phyloP scores from a whole-genome alignment of 2,113 vertebrate genomes.

The Tupaia tana region DNA sequence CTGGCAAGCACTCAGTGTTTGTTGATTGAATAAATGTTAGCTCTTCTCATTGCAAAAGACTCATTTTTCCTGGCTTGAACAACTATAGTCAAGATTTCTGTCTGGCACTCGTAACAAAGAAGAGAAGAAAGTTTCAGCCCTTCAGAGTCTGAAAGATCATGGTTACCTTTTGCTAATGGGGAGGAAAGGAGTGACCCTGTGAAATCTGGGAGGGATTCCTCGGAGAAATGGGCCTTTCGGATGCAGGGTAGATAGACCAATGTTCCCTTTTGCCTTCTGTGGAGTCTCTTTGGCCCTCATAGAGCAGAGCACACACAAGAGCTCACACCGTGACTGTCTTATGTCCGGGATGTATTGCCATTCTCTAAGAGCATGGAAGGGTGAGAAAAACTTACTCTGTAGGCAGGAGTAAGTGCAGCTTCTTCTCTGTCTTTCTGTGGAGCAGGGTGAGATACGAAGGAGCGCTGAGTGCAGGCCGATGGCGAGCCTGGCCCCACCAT shows the following conservation, averaged over 20 bases:
- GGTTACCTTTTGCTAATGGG: not conserved
- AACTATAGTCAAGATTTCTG: not conserved
- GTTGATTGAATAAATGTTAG: conserved; percentile 56
- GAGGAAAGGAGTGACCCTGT: not conserved
- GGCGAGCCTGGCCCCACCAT: not conserved
- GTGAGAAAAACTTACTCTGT: not conserved
- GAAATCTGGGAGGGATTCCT: not conserved
- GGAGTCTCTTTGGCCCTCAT: not conserved
- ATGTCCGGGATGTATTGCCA: not conserved
- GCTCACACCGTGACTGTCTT: not conserved
- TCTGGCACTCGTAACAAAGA: not conserved
- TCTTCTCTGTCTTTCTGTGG: not conserved
- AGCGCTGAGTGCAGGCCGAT: not conserved
- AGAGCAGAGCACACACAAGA: not conserved
- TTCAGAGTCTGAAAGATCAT: not conserved
- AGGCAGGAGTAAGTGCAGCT: not conserved
- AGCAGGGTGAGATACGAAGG: not conserved
- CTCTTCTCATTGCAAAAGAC: conserved; percentile 8
- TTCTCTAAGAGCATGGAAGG: not conserved
- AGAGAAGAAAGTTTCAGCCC: not conserved
- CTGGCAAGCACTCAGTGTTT: not conserved
- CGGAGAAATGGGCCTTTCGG: not conserved
- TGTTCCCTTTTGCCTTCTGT: not conserved
- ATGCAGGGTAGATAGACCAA: accelerated
- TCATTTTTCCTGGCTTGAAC: not conserved